Base-by-base conservation (phyloP, 2,888 invertebrate species). In the Drosophila pullipes region DNA sequence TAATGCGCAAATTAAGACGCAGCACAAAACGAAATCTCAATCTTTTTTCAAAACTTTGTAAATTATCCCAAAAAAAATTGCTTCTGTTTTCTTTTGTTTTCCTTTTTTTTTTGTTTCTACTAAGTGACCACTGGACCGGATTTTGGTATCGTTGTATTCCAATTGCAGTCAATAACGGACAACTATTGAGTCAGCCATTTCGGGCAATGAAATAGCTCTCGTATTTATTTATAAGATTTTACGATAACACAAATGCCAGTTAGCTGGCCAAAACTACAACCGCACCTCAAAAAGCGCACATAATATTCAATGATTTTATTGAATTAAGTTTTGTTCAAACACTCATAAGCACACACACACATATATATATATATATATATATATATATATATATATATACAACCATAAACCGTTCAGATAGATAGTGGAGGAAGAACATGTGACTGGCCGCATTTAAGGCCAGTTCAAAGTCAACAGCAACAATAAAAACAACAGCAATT, bases 1-100 rank as follows among this genome's bases (percentile, higher is more conserved):
- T 84, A 81, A 81, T 82, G 85, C 58, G 50, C 78, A 83, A 81
- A 78, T 81, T 74, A 84, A 82, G 74, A 82, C 64, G 68, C 67
- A 53, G 47, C 54, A 10, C 53, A 33, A 50, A 39, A 30, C 39
- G 22, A 52, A 33, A 50, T 49, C 60, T 64, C 18, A 54, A 64
- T 59, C 28, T 69, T 70, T 54, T 47, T 16, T n/a, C 25, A 49
- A 49, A 74, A 62, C 11, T 61, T 71, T 57, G n/a, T 30, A 35
- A 35, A 35, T 61, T n/a, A 35, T 28, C 28, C 30, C 16, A 16
- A n/a, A 11, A 6, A 35, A 16, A 61, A 35, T 61, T 30, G 16
- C 47, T 47, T 47, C 2, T 4, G 1, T 7, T 47, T 37, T 30
- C 30, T 5, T 41, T 25, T 35, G 9, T 3, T 25, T 54, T 9